A percentile compares a stretch with the other conserved stretches of the same genome.
These are phyloP conservation scores for Punctoribates punctum DNA, from an alignment of 2,888 invertebrate species.

Conservation along the genomic window DNA sequence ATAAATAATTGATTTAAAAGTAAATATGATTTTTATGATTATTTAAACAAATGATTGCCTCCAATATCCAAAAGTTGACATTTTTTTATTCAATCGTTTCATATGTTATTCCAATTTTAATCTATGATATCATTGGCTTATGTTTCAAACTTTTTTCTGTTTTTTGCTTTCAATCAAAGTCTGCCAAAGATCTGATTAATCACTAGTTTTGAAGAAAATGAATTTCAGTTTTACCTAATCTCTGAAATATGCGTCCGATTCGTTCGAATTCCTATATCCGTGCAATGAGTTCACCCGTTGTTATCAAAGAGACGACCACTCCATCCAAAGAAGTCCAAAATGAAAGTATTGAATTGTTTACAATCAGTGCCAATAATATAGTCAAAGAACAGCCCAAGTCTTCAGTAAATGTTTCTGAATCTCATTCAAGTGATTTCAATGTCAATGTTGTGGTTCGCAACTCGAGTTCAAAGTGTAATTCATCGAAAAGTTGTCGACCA, in stretches of 20 bases:
- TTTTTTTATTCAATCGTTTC: too few relatives aligned
- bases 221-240: neutral
- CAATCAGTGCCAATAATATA: neutral
- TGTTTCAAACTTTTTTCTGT: too few relatives aligned
- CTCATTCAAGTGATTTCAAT: neutral
- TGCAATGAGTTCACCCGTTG: neutral
- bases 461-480: neutral
- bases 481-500: neutral
- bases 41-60: neutral
- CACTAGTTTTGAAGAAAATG: neutral
- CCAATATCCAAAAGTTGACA: neutral
- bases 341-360: neutral
- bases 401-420: neutral
- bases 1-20: neutral
- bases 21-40: neutral
- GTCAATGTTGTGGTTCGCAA: neutral
- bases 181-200: too few relatives aligned
- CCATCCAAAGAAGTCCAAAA: neutral
- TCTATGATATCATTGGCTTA: neutral
- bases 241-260: conserved; percentile 10
- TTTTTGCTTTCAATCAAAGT: too few relatives aligned
- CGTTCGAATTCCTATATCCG: neutral
- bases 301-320: neutral
- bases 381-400: neutral
- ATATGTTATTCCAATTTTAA: neutral